Conservation (phyloP, 2,888 invertebrate genomes). For the Chalcosyrphus nemorum region DNA sequence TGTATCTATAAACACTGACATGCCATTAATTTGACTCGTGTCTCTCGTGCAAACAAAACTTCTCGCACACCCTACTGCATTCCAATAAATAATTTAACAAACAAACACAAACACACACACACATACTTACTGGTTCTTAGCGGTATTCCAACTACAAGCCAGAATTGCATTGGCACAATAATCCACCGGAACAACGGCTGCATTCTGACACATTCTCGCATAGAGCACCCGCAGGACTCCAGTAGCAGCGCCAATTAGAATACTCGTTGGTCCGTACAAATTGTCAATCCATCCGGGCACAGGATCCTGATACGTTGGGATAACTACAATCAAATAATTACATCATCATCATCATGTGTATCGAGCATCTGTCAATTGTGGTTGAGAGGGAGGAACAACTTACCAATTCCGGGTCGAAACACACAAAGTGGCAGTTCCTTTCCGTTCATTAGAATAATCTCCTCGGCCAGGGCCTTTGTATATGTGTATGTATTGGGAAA, state of each 20-base stretch:
- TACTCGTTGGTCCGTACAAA: slow-evolving; percentile 84
- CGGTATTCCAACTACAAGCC: slow-evolving; percentile 82
- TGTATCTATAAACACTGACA: slow-evolving; percentile 67
- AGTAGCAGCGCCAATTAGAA: slow-evolving; percentile 83
- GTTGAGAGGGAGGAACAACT: slow-evolving; percentile 75
- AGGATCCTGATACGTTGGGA: slow-evolving; percentile 83
- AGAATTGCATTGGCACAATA: slow-evolving; percentile 82
- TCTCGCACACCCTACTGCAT: slow-evolving; percentile 42
- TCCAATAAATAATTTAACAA: slow-evolving; percentile 51
- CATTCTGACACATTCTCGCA: slow-evolving; percentile 77
- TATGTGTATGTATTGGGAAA: slow-evolving; percentile 88
- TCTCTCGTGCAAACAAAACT: slow-evolving; percentile 48
- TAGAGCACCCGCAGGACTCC: slow-evolving; percentile 84
- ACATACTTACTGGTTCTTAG: slow-evolving; percentile 79
- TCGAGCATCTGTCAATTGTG: not conserved
- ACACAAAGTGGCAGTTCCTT: slow-evolving; percentile 85
- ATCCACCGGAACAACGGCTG: slow-evolving; percentile 82
- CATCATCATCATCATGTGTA: slow-evolving; percentile 38
- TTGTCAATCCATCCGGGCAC: slow-evolving; percentile 88
- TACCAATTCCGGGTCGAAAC: slow-evolving; percentile 88
- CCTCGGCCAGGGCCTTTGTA: slow-evolving; percentile 88
- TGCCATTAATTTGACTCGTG: slow-evolving; percentile 65
- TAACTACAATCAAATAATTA: slow-evolving; percentile 78
- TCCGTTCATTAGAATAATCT: slow-evolving; percentile 84
- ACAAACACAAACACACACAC: slow-evolving; percentile 8